These are phyloP conservation scores for Micromys minutus DNA, from an alignment of 2,113 vertebrate species.

Conservation along the genomic window DNA sequence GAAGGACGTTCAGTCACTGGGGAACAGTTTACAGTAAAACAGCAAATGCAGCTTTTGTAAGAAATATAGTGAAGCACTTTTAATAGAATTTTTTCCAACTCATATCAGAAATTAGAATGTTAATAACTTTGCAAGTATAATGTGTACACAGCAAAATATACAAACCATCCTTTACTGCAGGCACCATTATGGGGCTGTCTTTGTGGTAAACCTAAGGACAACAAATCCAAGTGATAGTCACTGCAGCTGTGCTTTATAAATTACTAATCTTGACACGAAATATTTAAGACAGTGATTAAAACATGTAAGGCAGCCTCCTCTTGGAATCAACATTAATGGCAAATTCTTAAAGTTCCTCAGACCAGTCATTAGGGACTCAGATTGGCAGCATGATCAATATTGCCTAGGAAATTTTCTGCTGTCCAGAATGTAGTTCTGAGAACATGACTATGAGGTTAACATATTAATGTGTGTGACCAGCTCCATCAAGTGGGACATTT, in stretches of 20 bases:
- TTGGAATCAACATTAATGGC: background rate
- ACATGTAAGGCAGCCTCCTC: background rate
- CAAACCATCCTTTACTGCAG: background rate
- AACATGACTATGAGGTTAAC: background rate
- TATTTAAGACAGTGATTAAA: background rate
- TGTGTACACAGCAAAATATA: background rate
- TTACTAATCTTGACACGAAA: background rate
- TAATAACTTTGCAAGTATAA: background rate
- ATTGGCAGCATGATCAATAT: background rate
- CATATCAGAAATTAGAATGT: background rate
- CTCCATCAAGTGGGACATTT: background rate
- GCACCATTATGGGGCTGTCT: background rate
- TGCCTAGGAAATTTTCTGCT: conserved; percentile 2
- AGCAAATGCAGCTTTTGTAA: background rate
- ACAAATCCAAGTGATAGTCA: background rate
- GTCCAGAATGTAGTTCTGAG: background rate
- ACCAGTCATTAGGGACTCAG: background rate
- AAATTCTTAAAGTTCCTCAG: conserved; percentile 3
- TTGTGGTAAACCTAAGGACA: background rate
- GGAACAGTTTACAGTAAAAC: background rate
- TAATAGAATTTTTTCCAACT: background rate
- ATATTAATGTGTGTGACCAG: background rate
- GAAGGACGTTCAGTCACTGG: conserved; percentile 21
- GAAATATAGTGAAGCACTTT: background rate
- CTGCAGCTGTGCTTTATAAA: background rate